Evolutionary conservation across 2,888 invertebrate genomes (phyloP), one percentile per base, ranked within the genome.

Genomic region (Eugnorisma glareosa): DNA sequence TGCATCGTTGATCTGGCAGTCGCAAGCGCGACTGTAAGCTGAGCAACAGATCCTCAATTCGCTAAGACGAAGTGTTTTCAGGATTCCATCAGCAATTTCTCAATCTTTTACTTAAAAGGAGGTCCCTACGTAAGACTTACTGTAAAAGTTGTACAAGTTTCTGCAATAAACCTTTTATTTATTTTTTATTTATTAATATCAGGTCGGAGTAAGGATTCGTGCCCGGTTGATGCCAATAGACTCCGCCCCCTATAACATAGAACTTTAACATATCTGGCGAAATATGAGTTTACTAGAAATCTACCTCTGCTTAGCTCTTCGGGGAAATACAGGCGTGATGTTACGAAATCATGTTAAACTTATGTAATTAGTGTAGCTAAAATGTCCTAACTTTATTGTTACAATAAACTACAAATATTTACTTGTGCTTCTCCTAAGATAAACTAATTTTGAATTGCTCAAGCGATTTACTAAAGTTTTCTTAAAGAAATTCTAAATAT

Each of bases 401-500:
- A 35, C 43, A 66, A 66, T 68, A n/a, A 64, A 43, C 57, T 51
- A 48, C 35, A 15, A 24, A 57, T 37, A 59, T 48, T 51, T 31
- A 63, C 28, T 28, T 10, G 18, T 61, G 11, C 57, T 43, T 67
- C 51, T 66, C n/a, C 13, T 64, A n/a, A 45, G 24, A 59, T 54
- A 70, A 84, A 81, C 67, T 37, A 71, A 80, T 76, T 80, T 59
- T 7, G 54, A 81, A 81, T 67, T 70, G 67, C 63, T 45, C 35
- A 64, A 67, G 67, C 67, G 67, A 73, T 75, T 67, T 63, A 13
- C 45, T 61, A n/a, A 81, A 77, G 69, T 77, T 74, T n/a, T 48
- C 61, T 48, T 59, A 67, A 82, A 87, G 77, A 82, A 82, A 81
- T 84, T 54, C 70, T 15, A 87, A 87, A 80, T 87, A 87, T 86